Base-by-base conservation (phyloP, 2,888 invertebrate genomes). In the Lithosia quadra region DNA sequence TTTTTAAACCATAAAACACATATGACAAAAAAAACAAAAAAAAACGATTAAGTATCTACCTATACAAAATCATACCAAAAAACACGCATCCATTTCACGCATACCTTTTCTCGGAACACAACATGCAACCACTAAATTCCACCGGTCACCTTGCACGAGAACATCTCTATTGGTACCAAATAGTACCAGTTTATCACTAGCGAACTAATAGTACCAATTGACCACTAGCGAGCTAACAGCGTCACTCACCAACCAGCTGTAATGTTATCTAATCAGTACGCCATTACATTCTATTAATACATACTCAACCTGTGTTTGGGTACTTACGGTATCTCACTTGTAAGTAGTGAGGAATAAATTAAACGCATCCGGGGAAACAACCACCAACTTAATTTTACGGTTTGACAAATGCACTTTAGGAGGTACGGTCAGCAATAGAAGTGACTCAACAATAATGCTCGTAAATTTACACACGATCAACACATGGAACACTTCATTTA, bases 241-340 rank as follows among this genome's bases (percentile, higher is more conserved):
- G 63, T 57, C 69, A 62, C 65, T 65, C 34, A 61, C 15, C 49
- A 28, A 15, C 4, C 28, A 18, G 33, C 36, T 13, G 64, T 57
- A 66, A 69, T 13, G 64, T 57, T 65, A 69, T 76, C 71, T 77
- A 66, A 81, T 80, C 80, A 68, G 70, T 72, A 33, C 53, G 15
- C 65, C 73, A 81, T 81, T 80, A 74, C 61, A 77, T 76, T 72
- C 77, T 76, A 80, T 78, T 76, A 81, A 77, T 77, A 75, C 75
- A 72, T 68, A 68, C 56, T 69, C 68, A 71, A 43, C 71, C 63
- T 73, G 76, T 76, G 75, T 76, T 73, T 65, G 55, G 61, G 56
- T 61, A 73, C 66, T 64, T 72, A 33, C 8, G 33, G 61, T 80
- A 81, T 75, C 80, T 73, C 71, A 76, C 74, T 73, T 62, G 62